These are phyloP conservation scores for Corticium candelabrum DNA, from an alignment of 37 sponge, comb jelly and placozoan genomes.

Conservation along the genomic window DNA sequence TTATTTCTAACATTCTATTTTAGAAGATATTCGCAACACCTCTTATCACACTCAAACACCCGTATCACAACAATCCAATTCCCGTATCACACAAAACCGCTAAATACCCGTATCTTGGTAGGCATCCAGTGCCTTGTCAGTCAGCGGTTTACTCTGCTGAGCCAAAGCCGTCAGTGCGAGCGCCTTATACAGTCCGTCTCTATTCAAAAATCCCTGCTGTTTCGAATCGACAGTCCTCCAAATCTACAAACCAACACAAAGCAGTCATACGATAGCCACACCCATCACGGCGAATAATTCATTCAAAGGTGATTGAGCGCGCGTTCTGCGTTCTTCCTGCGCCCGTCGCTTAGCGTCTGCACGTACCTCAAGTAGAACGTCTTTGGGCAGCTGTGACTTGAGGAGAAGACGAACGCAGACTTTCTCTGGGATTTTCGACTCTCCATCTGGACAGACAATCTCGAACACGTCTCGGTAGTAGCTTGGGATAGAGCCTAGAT, in stretches of 20 bases:
- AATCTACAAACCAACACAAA: constrained; percentile 26
- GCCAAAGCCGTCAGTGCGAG: constrained; percentile 55
- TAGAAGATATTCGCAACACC: no score
- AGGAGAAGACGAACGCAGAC: not conserved
- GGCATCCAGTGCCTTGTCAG: constrained; percentile 32
- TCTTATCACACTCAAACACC: no score
- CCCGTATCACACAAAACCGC: no score
- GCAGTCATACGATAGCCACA: no score
- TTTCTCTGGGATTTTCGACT: not conserved
- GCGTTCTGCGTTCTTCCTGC: no score
- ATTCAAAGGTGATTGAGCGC: no score
- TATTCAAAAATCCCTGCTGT: constrained; percentile 15
- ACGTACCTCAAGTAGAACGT: constrained; percentile 25
- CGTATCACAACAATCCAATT: no score
- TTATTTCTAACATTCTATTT: no score
- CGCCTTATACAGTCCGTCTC: constrained; percentile 59
- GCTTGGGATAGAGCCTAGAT: constrained; percentile 52
- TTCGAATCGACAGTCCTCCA: constrained; percentile 46
- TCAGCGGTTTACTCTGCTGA: constrained; percentile 63
- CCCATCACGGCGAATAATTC: no score
- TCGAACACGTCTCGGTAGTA: constrained; percentile 56
- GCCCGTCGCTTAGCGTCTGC: no score
- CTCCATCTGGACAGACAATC: not conserved
- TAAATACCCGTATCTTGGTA: constrained; percentile 40
- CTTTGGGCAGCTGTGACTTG: constrained; percentile 13